Base-by-base conservation (phyloP, 1,140 invertebrate species). In the Lepeophtheirus salmonis region DNA sequence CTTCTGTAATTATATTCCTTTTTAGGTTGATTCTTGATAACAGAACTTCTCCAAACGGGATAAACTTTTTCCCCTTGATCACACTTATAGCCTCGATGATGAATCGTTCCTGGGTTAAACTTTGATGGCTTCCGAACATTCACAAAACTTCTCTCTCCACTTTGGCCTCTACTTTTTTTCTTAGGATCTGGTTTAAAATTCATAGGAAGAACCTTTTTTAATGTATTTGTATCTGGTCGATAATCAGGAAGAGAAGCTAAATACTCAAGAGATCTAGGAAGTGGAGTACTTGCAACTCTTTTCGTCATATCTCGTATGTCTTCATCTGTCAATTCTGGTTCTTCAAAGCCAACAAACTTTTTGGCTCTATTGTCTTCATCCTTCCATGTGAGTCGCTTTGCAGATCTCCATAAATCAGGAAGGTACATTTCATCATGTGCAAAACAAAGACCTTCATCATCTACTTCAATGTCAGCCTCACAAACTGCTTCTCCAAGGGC, bases 211-310 rank as follows among this genome's bases (percentile, higher is more conserved):
- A 41, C 30, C 6, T 41, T 41, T 41, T 41, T 41, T 6, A 41
- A n/a, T 6, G 30, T n/a, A n/a, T 41, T 41, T n/a, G 30, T n/a
- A 4, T 24, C 25, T 2, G 59, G 59, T 3, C 22, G 6, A 55
- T 61, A 61, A 24, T 61, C 59, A 4, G 59, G 59, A 10, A 61
- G 59, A 12, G 16, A 52, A n/a, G 59, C 59, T 20, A 61, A 22
- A 20, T 61, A 61, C 25, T 61, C 59, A 13, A 56, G n/a, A 14
- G 21, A 18, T 21, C 59, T 1, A 10, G 21, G 48, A 3, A 61
- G 59, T 2, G 59, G 59, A 2, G 21, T 21, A 13, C 57, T 23
- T 2, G 48, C 4, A 3, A 20, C 14, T 16, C 25, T 22, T 23
- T 61, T 61, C 1, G 18, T 53, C 59, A 61, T 61, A 17, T 52